Evolutionary conservation across 1,140 invertebrate species (phyloP), one percentile per base, ranked within the genome.

Genomic region (Adelges cooleyi): DNA sequence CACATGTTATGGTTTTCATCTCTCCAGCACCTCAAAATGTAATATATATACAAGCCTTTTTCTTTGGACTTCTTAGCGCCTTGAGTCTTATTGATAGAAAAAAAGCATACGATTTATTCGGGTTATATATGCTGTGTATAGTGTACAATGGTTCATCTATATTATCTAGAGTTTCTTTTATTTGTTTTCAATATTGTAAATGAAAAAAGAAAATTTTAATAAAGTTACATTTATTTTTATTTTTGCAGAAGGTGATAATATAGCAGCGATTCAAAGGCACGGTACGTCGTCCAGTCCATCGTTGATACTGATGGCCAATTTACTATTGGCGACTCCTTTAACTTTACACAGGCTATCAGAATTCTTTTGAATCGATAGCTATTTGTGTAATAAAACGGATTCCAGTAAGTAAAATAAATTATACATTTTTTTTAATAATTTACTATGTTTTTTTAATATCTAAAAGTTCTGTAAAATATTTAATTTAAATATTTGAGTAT

Each of bases 201-300:
- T n/a, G n/a, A n/a, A n/a, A n/a, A n/a, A n/a, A n/a, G n/a, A n/a
- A n/a, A n/a, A n/a, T n/a, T 53, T 17, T 40, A 13, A 0, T 56
- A 23, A 56, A 23, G 1, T 33, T 3, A 4, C 27, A 11, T 3
- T 49, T 23, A 9, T 11, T 10, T 23, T 18, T 68, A 52, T 56
- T 67, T 11, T 69, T 70, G 17, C 65, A 72, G 71, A 71, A 66
- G 71, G 71, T 23, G 71, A 72, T 46, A 72, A 72, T 67, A 72
- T 69, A 3, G 71, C 71, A 13, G 71, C 71, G 1, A 72, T 72
- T 25, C 70, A 71, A 52, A 48, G 71, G 18, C 70, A 71, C 29
- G 71, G 70, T 27, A 68, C 67, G 17, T 70, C 70, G 6, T 67
- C 66, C 6, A 27, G 42, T 59, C 25, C 29, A 9, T 38, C 52